Base-by-base conservation (phyloP, 2,888 invertebrate genomes). In the Ganaspis brasiliensis region DNA sequence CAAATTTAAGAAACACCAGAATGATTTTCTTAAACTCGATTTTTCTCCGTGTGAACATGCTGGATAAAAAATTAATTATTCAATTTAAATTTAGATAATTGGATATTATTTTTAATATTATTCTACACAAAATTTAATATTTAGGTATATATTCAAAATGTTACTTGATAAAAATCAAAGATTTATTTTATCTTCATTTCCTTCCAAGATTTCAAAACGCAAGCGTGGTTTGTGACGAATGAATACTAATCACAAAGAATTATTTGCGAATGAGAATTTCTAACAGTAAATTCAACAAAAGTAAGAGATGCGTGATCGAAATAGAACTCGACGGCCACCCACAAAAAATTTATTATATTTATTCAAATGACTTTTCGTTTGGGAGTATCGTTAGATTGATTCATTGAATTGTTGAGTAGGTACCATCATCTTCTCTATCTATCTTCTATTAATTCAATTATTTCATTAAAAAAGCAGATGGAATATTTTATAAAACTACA, bases 241-340 rank as follows among this genome's bases (percentile, higher is more conserved):
- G 52, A 52, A 52, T 52, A 19, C 52, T 52, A 16, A 52, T 52
- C 16, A 52, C 52, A 19, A 16, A 16, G 49, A n/a, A 16, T n/a
- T 19, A 19, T 52, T 52, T 57, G 57, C 24, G 26, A 57, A 61
- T 5, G 37, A 61, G 37, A 14, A 37, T 37, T 61, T 61, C 61
- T 61, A 61, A 61, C 61, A 61, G 61, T 61, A 61, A 59, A 61
- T 61, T 19, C 10, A 61, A 35, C 35, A 37, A 35, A n/a, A 31
- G 31, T 31, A 31, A 31, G 3, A 4, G 3, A 4, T 31, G 31
- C 31, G 19, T 10, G 35, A 19, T 12, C 2, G 21, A 21, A 63
- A 59, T 59, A 59, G 35, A 59, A 59, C 1, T 10, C 9, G 6
- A 37, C 14, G 5, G 21, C 37, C 21, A 52, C 52, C 52, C 52